A percentile compares a stretch with the other conserved stretches of the same genome.
Evolutionary conservation across 2,888 invertebrate genomes (phyloP).

Genomic region (Xylota sylvarum): DNA sequence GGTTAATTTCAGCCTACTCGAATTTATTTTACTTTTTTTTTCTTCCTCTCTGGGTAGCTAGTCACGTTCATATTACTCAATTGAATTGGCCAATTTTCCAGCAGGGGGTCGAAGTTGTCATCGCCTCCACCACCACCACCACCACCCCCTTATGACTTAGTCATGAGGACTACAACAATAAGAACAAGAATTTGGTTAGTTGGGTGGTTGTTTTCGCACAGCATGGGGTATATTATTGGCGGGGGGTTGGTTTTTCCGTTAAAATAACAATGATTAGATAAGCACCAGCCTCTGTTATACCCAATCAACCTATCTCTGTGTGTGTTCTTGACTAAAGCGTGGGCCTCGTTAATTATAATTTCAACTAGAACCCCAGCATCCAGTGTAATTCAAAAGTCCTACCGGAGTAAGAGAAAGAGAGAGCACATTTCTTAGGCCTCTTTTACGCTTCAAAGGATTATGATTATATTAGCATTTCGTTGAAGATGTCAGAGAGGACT

Average conservation of each 20-base stretch:
- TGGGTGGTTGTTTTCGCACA: slow-evolving; percentile 17
- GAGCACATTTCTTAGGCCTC: slow-evolving; percentile 29
- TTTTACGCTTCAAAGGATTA: slow-evolving; percentile 64
- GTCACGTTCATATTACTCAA: slow-evolving; percentile 71
- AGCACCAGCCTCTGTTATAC: slow-evolving; percentile 5
- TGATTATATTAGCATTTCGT: slow-evolving; percentile 62
- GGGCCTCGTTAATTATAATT: slow-evolving; percentile 54
- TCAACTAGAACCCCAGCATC: slow-evolving; percentile 41
- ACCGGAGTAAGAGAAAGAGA: not conserved
- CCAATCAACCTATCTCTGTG: not conserved
- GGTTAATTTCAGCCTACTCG: slow-evolving; percentile 32
- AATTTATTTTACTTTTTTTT: not conserved
- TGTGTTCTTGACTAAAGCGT: not conserved
- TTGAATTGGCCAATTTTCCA: slow-evolving; percentile 61
- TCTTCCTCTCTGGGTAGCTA: slow-evolving; percentile 8
- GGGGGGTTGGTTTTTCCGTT: slow-evolving; percentile 6
- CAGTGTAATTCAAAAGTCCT: slow-evolving; percentile 22
- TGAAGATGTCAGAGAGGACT: slow-evolving; percentile 14
- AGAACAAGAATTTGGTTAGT: slow-evolving; percentile 31
- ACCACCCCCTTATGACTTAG: slow-evolving; percentile 36
- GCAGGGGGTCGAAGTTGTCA: slow-evolving; percentile 16
- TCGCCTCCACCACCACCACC: not conserved
- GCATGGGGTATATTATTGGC: slow-evolving; percentile 7
- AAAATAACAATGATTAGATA: slow-evolving; percentile 50
- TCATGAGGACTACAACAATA: slow-evolving; percentile 29